Evolutionary conservation across 1,140 invertebrate genomes (phyloP).

Genomic region (Lethrus apterus): DNA sequence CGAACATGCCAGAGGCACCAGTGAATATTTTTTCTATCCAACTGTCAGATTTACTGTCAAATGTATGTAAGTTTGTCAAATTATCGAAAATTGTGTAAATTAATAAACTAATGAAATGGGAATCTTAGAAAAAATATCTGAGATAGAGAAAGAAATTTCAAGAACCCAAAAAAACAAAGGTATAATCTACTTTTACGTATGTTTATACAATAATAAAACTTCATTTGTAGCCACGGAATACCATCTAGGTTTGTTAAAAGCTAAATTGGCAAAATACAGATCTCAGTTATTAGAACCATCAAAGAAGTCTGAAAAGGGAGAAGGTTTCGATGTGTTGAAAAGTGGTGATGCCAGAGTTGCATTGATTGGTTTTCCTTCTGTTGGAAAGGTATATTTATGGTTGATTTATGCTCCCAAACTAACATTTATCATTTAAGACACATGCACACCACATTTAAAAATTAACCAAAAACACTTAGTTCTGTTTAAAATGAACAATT

Average conservation of each 20-base stretch:
- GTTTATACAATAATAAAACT: neutral
- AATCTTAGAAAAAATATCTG: slow-evolving; percentile 95
- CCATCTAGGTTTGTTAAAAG: slow-evolving; percentile 96
- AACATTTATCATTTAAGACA: too few species aligned
- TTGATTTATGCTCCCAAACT: slow-evolving; percentile 9
- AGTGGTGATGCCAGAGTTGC: slow-evolving; percentile 98
- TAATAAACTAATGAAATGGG: slow-evolving; percentile 61
- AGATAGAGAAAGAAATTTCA: slow-evolving; percentile 97
- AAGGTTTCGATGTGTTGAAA: slow-evolving; percentile 99
- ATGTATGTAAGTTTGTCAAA: too few species aligned
- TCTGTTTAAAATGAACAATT: too few species aligned
- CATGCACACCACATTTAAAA: too few species aligned
- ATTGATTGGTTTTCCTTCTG: slow-evolving; percentile 95
- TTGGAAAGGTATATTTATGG: slow-evolving; percentile 65
- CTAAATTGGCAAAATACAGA: slow-evolving; percentile 96
- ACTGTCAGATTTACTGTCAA: too few species aligned
- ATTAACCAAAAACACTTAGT: too few species aligned
- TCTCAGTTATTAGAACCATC: slow-evolving; percentile 91
- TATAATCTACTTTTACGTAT: slow-evolving; percentile 39
- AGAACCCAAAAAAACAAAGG: slow-evolving; percentile 99
- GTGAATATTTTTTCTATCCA: too few species aligned
- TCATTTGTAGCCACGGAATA: slow-evolving; percentile 89
- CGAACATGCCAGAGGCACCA: too few species aligned
- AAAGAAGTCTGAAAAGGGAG: slow-evolving; percentile 95
- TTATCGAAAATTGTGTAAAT: too few species aligned